Percentiles rank a stretch among this genome's conserved stretches.
These are phyloP conservation scores for Leguminivora glycinivorella DNA, from an alignment of 1,140 invertebrate species.

Conservation along the genomic window DNA sequence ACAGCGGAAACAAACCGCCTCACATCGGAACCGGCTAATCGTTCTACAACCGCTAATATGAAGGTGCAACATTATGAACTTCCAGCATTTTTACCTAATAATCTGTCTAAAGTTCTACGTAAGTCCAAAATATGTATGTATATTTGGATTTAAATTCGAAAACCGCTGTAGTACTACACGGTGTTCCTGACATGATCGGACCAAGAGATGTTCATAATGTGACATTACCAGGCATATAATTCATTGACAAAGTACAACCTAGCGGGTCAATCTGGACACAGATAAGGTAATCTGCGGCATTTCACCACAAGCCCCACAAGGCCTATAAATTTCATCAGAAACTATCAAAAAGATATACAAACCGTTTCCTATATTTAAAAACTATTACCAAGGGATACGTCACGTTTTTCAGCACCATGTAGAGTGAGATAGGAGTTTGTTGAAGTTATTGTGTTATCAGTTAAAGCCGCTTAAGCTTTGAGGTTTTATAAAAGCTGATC, in stretches of 20 bases:
- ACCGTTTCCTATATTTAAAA: not conserved
- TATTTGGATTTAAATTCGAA: no score
- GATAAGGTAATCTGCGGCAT: no score
- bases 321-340: not conserved
- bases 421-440: not conserved
- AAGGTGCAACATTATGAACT: not conserved
- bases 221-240: no score
- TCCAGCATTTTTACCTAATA: not conserved
- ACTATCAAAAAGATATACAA: not conserved
- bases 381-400: not conserved
- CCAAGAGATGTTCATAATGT: no score
- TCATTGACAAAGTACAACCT: no score
- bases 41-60: not conserved
- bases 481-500: not conserved
- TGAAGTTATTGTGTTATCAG: not conserved
- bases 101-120: not conserved
- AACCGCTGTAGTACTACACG: no score
- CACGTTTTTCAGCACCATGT: not conserved
- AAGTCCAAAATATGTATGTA: no score
- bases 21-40: constrained; percentile 10
- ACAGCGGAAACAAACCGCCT: not conserved
- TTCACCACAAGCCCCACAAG: not conserved
- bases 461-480: not conserved
- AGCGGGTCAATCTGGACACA: no score
- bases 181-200: no score